Base-by-base conservation (phyloP, 2,113 vertebrate species). In the Morone saxatilis region DNA sequence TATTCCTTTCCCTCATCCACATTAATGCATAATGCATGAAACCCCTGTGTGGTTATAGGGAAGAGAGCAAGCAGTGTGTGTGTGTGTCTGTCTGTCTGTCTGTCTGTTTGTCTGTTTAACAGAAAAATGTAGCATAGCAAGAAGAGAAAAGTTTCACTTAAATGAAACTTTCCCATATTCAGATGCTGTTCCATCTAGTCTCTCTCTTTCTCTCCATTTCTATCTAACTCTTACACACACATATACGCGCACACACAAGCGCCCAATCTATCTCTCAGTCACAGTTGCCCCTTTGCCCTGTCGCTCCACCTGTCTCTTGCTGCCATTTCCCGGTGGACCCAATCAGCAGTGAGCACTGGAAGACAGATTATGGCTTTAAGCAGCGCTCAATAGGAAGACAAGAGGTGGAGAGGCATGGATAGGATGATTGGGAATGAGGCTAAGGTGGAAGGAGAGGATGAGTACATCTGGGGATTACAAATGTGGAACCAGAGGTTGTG, bases 21-120 rank as follows among this genome's bases (percentile, higher is more conserved):
- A 72, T 41, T 82, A 78, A 89, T 91, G 45, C 81, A 92, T 83
- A 92, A 89, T 90, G 62, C 86, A 90, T 86, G 68, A 31, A 71
- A 38, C 71, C 68, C 40, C 7, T 65, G 48, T 31, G 31, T 31
- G 31, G 31, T 31, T 2, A 31, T 31, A 3, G 31, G 31, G 3
- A 31, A 31, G 31, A 31, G 31, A 31, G 31, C 31, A 31, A 31
- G 31, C 31, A 31, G 31, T 31, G 31, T 31, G 31, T 31, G 31
- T 31, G 31, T 31, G 1, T 31, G 31, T 31, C 1, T 31, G 31
- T 31, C 2, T 31, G 31, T 31, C 2, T 31, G 31, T 31, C 2
- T 31, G 31, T 31, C 2, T 31, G 31, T 31, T 0, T 31, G 31
- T 31, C 31, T 31, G 2, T 31, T 31, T 31, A 31, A 31, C 31